Conservation (phyloP, 2,888 invertebrate species). For the Watsonalla cultraria region DNA sequence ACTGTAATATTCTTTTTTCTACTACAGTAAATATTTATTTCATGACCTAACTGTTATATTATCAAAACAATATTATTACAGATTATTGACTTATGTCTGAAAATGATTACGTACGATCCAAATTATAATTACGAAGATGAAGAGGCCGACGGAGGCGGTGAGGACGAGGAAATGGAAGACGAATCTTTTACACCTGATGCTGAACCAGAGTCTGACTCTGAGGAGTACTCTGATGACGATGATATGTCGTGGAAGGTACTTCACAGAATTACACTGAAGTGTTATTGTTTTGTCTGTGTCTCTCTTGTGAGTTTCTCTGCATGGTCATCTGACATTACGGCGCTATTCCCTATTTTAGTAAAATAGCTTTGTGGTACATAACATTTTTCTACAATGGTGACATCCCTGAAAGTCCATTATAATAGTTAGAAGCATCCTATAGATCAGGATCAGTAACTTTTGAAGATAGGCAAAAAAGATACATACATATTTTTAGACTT, state of each 20-base stretch:
- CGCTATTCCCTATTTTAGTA: background rate
- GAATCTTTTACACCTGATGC: slow-evolving; percentile 82
- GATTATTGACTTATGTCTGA: slow-evolving; percentile 92
- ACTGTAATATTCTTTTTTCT: slow-evolving; percentile 73
- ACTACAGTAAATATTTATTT: no score
- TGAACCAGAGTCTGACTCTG: slow-evolving; percentile 89
- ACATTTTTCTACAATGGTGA: no score
- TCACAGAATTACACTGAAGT: background rate
- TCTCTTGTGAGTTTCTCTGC: no score
- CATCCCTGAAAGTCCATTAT: background rate
- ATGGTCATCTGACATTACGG: background rate
- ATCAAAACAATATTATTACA: slow-evolving; percentile 32
- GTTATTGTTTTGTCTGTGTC: no score
- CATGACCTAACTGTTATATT: background rate
- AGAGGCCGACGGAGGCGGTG: slow-evolving; percentile 83
- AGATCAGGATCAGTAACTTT: no score
- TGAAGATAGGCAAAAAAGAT: no score
- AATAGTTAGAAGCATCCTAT: background rate
- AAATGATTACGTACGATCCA: slow-evolving; percentile 97
- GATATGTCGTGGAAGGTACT: slow-evolving; percentile 98
- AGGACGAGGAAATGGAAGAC: slow-evolving; percentile 86
- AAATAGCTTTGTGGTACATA: no score
- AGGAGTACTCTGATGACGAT: slow-evolving; percentile 99
- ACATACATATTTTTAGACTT: no score
- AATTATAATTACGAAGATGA: slow-evolving; percentile 99